Percentiles rank a stretch among this genome's conserved stretches.
Evolutionary conservation across 2,888 invertebrate species (phyloP).

Genomic region (Vandiemenella viatica): DNA sequence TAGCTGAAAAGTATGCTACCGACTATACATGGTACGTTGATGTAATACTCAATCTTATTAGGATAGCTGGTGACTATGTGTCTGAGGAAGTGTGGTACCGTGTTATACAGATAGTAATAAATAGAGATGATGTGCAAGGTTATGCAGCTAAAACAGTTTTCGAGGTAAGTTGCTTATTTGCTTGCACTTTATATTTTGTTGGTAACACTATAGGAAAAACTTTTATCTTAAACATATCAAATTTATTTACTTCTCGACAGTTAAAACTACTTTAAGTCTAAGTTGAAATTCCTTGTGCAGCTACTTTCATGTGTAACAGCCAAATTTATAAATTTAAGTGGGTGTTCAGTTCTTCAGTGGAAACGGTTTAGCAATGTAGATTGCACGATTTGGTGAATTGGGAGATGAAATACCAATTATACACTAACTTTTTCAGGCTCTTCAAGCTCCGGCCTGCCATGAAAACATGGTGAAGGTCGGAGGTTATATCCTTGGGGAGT

Average conservation of each 20-base stretch:
- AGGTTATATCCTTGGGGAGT: conserved; percentile 97
- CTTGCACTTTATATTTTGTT: neutral
- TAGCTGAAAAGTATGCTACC: conserved; percentile 98
- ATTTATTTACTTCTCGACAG: no score
- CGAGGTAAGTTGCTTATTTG: conserved; percentile 54
- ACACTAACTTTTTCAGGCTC: conserved; percentile 38
- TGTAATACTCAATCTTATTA: conserved; percentile 94
- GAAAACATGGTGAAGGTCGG: conserved; percentile 99
- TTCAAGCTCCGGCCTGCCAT: conserved; percentile 98
- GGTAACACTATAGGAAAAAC: neutral
- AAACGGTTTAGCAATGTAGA: no score
- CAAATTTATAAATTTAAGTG: no score
- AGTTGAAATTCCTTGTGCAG: no score
- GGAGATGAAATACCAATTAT: neutral
- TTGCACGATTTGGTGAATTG: neutral
- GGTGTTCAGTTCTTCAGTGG: no score
- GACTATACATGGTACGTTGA: conserved; percentile 99
- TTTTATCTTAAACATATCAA: neutral
- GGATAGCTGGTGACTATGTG: conserved; percentile 99
- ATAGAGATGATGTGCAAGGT: conserved; percentile 97
- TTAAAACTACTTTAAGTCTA: no score
- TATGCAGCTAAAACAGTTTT: conserved; percentile 99
- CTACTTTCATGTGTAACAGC: no score
- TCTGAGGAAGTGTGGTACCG: conserved; percentile 99
- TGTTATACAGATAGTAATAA: conserved; percentile 98